A percentile compares a stretch with the other conserved stretches of the same genome.
Evolutionary conservation across 2,888 invertebrate species (phyloP).

Genomic region (Leucophenga maculata): DNA sequence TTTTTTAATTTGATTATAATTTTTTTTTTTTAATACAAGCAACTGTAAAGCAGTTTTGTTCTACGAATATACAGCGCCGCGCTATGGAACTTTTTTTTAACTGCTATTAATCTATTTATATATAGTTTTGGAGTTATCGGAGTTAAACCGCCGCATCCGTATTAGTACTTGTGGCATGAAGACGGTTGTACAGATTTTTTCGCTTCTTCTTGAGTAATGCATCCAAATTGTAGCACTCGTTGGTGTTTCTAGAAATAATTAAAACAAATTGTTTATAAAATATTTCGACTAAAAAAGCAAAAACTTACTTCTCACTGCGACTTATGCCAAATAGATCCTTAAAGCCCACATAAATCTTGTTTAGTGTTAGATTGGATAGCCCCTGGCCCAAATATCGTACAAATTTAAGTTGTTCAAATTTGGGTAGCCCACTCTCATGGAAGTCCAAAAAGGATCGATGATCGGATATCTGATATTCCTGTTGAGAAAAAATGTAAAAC

Average conservation of each 20-base stretch:
- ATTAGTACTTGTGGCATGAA: slow-evolving; percentile 64
- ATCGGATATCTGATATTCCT: slow-evolving; percentile 72
- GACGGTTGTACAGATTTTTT: slow-evolving; percentile 69
- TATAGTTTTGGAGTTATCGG: slow-evolving; percentile 27
- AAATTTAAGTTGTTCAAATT: slow-evolving; percentile 72
- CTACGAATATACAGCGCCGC: slow-evolving; percentile 56
- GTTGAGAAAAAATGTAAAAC: slow-evolving; percentile 17
- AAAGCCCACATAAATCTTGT: slow-evolving; percentile 71
- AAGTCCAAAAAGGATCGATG: slow-evolving; percentile 73
- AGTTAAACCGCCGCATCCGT: slow-evolving; percentile 26
- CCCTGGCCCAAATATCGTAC: slow-evolving; percentile 72
- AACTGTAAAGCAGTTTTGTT: slow-evolving; percentile 43
- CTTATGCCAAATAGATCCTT: slow-evolving; percentile 69
- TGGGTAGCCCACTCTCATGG: slow-evolving; percentile 72
- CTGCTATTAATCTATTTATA: slow-evolving; percentile 10
- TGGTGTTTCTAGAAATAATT: slow-evolving; percentile 53
- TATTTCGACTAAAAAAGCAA: too few species aligned
- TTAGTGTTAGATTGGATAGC: slow-evolving; percentile 71
- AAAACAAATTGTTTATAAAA: background rate
- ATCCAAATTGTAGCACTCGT: slow-evolving; percentile 70
- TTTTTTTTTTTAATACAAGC: slow-evolving; percentile 51
- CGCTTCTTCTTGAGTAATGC: slow-evolving; percentile 69
- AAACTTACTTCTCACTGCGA: slow-evolving; percentile 68
- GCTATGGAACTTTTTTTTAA: slow-evolving; percentile 41
- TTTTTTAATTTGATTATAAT: slow-evolving; percentile 41